These are phyloP conservation scores for Colinus virginianus DNA, from an alignment of 2,113 vertebrate species.

Conservation along the genomic window DNA sequence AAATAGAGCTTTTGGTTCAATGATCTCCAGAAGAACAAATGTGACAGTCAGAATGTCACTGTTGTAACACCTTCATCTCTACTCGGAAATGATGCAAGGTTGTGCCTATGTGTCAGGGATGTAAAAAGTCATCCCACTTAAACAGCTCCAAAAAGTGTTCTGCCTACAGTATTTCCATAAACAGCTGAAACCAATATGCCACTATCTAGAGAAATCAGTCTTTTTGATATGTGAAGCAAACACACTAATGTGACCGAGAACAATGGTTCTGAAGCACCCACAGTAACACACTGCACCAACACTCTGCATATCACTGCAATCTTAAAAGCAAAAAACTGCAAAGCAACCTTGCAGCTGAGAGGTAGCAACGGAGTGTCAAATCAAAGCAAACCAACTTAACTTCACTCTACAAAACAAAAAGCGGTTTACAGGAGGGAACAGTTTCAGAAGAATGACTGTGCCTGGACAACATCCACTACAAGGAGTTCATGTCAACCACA, in stretches of 20 bases:
- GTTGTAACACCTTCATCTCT: rapidly evolving
- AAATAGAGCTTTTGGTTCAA: background rate
- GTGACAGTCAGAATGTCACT: rapidly evolving
- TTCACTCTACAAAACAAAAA: background rate
- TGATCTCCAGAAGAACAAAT: background rate
- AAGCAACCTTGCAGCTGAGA: background rate
- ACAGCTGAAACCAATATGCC: background rate
- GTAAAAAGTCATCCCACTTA: background rate
- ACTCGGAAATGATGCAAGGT: background rate
- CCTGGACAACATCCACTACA: background rate
- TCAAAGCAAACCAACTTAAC: background rate
- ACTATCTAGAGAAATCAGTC: background rate
- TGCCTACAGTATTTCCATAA: background rate
- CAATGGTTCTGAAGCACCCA: rapidly evolving
- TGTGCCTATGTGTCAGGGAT: background rate
- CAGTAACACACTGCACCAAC: background rate
- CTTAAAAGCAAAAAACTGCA: background rate
- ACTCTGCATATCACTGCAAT: background rate
- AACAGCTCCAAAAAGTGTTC: background rate
- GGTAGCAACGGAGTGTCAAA: background rate
- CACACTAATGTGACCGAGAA: background rate
- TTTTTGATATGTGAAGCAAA: background rate
- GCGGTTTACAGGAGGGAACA: background rate
- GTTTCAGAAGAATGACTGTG: background rate
- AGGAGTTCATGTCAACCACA: background rate